A percentile compares a stretch with the other conserved stretches of the same genome.
Conservation (phyloP, 2,113 vertebrate species). For the Lasiurus cinereus region DNA sequence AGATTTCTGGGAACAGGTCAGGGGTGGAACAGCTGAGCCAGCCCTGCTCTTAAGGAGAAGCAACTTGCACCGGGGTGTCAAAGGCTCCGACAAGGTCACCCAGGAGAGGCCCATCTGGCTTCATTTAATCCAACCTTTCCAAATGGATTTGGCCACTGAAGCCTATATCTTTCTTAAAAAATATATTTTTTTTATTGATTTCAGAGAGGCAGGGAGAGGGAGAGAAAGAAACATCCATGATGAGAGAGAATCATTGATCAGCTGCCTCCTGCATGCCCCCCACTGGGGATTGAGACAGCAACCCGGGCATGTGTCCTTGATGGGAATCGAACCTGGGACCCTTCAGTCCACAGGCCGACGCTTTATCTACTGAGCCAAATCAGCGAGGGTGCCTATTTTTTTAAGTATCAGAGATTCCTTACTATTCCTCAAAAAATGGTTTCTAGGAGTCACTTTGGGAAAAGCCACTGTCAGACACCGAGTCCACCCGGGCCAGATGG, state of each 20-base stretch:
- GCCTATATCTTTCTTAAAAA: background rate
- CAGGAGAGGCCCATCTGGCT: background rate
- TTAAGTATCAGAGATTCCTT: background rate
- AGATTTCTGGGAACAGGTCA: background rate
- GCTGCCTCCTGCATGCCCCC: too few relatives aligned
- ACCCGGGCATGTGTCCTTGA: too few relatives aligned
- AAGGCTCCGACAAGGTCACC: background rate
- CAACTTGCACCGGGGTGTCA: fast-evolving
- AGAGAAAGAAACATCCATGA: too few relatives aligned
- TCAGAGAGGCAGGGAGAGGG: too few relatives aligned
- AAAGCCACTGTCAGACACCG: background rate
- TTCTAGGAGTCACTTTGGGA: background rate
- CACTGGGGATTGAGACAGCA: too few relatives aligned
- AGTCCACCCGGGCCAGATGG: background rate
- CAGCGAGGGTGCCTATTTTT: background rate
- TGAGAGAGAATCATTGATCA: too few relatives aligned
- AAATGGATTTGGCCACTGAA: background rate
- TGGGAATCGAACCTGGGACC: too few relatives aligned
- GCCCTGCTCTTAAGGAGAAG: background rate
- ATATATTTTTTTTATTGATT: too few relatives aligned
- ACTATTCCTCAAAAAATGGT: background rate
- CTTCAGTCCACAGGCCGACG: too few relatives aligned
- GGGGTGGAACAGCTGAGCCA: background rate
- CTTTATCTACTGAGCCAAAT: too few relatives aligned
- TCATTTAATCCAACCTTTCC: background rate